Evolutionary conservation across 2,888 invertebrate species (phyloP), one percentile per base, ranked within the genome.

Genomic region (Argyresthia albistria): DNA sequence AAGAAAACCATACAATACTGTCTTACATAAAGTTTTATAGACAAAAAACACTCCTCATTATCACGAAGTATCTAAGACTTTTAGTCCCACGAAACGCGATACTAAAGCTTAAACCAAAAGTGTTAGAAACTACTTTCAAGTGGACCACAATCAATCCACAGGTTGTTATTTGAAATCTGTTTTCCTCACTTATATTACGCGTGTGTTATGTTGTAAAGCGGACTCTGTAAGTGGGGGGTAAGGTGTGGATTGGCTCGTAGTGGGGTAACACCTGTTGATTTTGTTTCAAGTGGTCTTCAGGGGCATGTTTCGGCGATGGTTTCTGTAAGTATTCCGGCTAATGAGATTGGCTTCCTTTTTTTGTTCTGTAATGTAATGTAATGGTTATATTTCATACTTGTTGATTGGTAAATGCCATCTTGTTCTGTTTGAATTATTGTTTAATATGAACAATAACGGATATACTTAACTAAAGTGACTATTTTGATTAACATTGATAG

Each of bases 181-280:
- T 50, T 65, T 66, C 63, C 66, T 67, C 61, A 57, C n/a, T n/a
- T n/a, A 60, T 25, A 25, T 11, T 12, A 16, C 14, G 4, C 45
- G 58, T 60, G 62, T 62, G 65, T 54, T 51, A 52, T 49, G 62
- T 68, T 69, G 69, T 68, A 84, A 71, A 73, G 69, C 67, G 62
- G 58, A 73, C 82, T 72, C 67, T 80, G 64, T 65, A 59, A 59
- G 64, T 58, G 59, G 55, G 69, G 63, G 63, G 65, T 73, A 82
- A 73, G 76, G 80, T 69, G 68, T 69, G 62, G 69, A 76, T 66
- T 82, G 69, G 73, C 63, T 70, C 68, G 67, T 60, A 61, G 58
- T 57, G 76, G 75, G 72, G 67, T 68, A 72, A 73, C 83, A 87
- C 87, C 86, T 87, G 87, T 87, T 87, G 86, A 81, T 70, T 76